Evolutionary conservation across 2,113 vertebrate species (phyloP).

Genomic region (Nerophis ophidion): DNA sequence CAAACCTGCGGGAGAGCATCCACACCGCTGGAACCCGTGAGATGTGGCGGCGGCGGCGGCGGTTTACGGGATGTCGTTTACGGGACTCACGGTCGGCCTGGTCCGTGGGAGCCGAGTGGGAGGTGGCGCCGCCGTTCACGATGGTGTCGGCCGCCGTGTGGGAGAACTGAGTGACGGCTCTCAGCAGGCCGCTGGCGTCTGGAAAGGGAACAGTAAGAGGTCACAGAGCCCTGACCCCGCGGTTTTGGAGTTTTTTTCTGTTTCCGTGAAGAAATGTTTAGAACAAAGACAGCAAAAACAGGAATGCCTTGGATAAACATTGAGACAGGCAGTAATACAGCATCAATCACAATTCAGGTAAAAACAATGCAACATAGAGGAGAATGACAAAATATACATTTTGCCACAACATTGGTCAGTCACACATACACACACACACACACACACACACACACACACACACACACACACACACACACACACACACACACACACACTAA

Average conservation of each 20-base stretch:
- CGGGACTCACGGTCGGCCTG: slow-evolving; percentile 81
- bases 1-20: slow-evolving; percentile 66
- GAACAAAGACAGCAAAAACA: no score
- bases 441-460: neutral
- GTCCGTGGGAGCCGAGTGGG: slow-evolving; percentile 80
- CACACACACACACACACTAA: slow-evolving; percentile 32
- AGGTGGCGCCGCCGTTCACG: slow-evolving; percentile 78
- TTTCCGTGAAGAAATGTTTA: no score
- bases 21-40: no score
- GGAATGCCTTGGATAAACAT: no score
- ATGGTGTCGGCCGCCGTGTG: slow-evolving; percentile 86
- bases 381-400: no score
- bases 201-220: neutral
- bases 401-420: no score
- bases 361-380: no score
- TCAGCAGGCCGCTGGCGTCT: slow-evolving; percentile 78
- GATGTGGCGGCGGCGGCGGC: neutral
- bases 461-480: neutral
- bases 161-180: slow-evolving; percentile 79
- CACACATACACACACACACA: neutral
- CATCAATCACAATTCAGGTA: no score
- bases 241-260: no score
- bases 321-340: no score
- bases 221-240: neutral
- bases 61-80: no score